Percentiles rank a stretch among this genome's conserved stretches.
phyloP scores from a whole-genome alignment of 2,113 vertebrate genomes.

The Mystacornis crossleyi region DNA sequence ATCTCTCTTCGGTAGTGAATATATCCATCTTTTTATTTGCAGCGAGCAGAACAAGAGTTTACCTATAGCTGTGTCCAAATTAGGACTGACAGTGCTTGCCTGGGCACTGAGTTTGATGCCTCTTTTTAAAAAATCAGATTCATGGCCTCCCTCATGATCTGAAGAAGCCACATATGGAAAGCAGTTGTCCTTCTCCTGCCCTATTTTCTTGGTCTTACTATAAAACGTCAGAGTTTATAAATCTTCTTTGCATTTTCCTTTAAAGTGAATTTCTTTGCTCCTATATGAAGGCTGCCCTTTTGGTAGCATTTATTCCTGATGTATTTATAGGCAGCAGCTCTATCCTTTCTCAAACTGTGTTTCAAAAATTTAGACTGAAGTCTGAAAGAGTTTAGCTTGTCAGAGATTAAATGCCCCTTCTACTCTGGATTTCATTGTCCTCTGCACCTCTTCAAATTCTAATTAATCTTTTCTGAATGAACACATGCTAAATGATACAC shows the following conservation, averaged over 20 bases:
- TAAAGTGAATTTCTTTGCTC: background rate
- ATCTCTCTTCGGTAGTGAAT: background rate
- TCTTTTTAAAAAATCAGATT: background rate
- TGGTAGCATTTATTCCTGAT: background rate
- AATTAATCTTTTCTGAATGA: background rate
- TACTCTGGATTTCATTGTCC: background rate
- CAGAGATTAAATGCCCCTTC: background rate
- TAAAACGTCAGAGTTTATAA: background rate
- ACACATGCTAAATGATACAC: background rate
- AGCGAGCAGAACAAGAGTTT: background rate
- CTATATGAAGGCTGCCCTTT: background rate
- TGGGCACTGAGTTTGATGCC: background rate
- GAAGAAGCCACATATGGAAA: background rate
- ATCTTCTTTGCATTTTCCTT: background rate
- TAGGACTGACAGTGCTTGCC: background rate
- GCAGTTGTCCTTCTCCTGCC: background rate
- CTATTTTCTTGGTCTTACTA: background rate
- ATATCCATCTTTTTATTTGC: background rate
- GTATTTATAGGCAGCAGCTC: slow-evolving; percentile 16
- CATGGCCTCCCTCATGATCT: accelerated
- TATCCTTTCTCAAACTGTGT: background rate
- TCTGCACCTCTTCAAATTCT: background rate
- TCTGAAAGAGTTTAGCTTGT: background rate
- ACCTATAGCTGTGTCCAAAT: background rate
- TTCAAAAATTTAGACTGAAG: slow-evolving; percentile 2